Conservation (phyloP, 2,113 vertebrate genomes). For the Barbus barbus region DNA sequence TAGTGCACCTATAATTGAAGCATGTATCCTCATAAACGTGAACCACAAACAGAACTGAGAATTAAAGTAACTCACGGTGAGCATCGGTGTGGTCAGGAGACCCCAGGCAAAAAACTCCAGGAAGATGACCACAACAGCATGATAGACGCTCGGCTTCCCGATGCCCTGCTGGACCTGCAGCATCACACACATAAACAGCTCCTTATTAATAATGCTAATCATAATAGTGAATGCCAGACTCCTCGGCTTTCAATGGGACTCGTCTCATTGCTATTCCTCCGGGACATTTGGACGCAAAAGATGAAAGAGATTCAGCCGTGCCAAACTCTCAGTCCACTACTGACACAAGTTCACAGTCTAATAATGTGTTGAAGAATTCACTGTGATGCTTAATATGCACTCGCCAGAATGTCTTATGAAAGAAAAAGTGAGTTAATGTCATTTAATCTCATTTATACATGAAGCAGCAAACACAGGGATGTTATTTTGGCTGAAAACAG, state of each 20-base stretch:
- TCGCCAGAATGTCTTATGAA: too few relatives aligned
- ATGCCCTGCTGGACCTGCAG: slow-evolving; percentile 81
- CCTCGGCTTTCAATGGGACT: not conserved
- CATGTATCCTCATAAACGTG: not conserved
- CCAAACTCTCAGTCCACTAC: not conserved
- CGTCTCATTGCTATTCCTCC: not conserved
- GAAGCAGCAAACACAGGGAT: not conserved
- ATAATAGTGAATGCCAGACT: not conserved
- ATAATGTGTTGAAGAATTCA: not conserved
- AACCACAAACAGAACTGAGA: not conserved
- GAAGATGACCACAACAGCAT: slow-evolving; percentile 93
- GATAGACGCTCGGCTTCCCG: slow-evolving; percentile 86
- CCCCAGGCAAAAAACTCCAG: slow-evolving; percentile 98
- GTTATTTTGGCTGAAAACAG: not conserved
- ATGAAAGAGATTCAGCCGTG: not conserved
- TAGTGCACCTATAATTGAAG: not conserved
- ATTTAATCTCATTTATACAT: not conserved
- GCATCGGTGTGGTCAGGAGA: slow-evolving; percentile 91
- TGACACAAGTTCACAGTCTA: not conserved
- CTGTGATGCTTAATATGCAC: not conserved
- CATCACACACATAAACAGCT: slow-evolving; percentile 40
- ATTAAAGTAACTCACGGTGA: slow-evolving; percentile 81
- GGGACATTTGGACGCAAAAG: not conserved
- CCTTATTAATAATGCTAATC: not conserved
- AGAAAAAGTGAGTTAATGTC: not conserved